A percentile compares a stretch with the other conserved stretches of the same genome.
Conservation (phyloP, 2,113 vertebrate genomes). For the Trogon melanurus region DNA sequence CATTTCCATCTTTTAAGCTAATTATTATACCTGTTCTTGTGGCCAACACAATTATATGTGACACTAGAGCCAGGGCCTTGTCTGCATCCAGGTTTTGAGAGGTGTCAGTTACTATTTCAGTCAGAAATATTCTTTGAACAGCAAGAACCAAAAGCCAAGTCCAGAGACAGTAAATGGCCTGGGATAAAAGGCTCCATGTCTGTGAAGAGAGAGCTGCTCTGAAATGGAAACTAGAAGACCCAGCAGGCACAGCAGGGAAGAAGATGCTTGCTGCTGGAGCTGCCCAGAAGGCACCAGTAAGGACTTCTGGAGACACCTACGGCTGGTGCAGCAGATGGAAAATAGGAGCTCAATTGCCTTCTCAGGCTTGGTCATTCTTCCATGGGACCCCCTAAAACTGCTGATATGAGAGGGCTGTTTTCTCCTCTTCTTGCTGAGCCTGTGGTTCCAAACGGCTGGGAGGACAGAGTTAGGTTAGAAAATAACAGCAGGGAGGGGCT, state of each 20-base stretch:
- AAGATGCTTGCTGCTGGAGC: background rate
- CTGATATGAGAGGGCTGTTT: background rate
- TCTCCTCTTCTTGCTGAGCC: background rate
- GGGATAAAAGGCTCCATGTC: background rate
- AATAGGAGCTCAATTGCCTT: background rate
- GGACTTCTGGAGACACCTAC: background rate
- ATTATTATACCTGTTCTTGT: background rate
- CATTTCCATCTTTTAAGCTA: conserved; percentile 9
- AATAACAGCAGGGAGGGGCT: background rate
- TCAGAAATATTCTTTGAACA: background rate
- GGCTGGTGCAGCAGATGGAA: background rate
- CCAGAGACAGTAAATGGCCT: background rate
- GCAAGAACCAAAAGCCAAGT: background rate
- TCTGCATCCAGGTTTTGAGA: background rate
- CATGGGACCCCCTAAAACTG: background rate
- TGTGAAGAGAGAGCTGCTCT: background rate
- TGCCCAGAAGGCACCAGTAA: background rate
- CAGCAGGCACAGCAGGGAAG: background rate
- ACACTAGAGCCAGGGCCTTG: background rate
- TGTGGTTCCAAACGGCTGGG: background rate
- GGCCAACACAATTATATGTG: background rate
- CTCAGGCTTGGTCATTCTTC: background rate
- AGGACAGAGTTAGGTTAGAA: background rate
- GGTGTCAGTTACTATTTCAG: background rate
- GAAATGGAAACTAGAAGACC: background rate